Conservation (phyloP, 2,113 vertebrate genomes). For the Megaleporinus macrocephalus region DNA sequence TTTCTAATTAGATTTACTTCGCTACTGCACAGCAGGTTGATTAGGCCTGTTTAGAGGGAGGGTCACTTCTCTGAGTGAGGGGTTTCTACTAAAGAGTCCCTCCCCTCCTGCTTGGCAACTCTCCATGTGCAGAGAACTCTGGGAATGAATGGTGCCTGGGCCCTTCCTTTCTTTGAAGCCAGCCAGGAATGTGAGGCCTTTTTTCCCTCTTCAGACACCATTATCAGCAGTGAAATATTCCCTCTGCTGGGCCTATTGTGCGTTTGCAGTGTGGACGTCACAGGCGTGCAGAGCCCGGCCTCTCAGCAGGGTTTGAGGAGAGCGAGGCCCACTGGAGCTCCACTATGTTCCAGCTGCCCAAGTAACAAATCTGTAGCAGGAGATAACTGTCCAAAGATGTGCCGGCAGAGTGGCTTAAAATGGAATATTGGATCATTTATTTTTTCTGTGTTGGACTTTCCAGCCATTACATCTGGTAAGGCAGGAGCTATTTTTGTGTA, state of each 20-base stretch:
- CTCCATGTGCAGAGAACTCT: constrained; percentile 75
- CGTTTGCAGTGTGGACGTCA: constrained; percentile 59
- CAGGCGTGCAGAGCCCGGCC: constrained; percentile 28
- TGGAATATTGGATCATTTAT: not conserved
- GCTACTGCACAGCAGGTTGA: constrained; percentile 1
- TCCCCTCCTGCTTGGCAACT: constrained; percentile 73
- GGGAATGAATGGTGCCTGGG: constrained; percentile 79
- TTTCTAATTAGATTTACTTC: not conserved
- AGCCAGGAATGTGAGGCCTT: constrained; percentile 78
- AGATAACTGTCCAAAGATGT: not conserved
- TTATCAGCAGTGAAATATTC: constrained; percentile 75
- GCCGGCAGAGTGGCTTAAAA: not conserved
- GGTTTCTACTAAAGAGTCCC: constrained; percentile 25
- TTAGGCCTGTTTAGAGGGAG: constrained; percentile 7
- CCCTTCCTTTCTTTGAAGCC: constrained; percentile 78
- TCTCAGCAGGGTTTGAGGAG: constrained; percentile 24
- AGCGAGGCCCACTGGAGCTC: not conserved
- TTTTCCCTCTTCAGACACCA: constrained; percentile 72
- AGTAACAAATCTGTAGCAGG: not conserved
- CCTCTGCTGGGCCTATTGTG: constrained; percentile 73
- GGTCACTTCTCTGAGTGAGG: constrained; percentile 41
- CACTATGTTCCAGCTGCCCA: not conserved
- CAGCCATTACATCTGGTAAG: constrained; percentile 17
- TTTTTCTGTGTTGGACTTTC: not conserved
- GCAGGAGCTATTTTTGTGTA: not conserved